Conservation (phyloP, 53 echinoderm and acorn worm species). For the Patiria pectinifera region DNA sequence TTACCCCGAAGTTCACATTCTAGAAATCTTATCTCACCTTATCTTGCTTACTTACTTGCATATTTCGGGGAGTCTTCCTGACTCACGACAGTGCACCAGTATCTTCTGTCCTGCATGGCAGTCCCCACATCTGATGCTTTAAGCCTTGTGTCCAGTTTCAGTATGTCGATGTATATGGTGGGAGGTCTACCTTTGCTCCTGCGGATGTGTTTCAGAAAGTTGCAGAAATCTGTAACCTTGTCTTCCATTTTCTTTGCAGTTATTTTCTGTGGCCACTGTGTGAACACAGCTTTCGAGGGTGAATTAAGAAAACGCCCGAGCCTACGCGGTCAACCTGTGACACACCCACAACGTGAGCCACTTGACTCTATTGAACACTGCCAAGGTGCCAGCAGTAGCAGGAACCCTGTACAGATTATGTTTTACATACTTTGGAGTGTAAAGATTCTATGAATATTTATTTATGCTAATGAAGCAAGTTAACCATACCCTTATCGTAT, state of each 20-base stretch:
- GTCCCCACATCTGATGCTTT: too few species aligned
- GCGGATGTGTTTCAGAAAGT: too few species aligned
- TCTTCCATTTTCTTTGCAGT: not conserved
- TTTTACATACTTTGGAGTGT: conserved; percentile 69
- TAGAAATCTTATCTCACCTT: too few species aligned
- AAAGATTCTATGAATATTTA: conserved; percentile 75
- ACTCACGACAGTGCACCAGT: too few species aligned
- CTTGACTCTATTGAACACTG: conserved; percentile 1
- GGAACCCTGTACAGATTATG: conserved; percentile 52
- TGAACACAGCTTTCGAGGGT: not conserved
- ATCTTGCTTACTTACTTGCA: too few species aligned
- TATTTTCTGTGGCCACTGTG: not conserved
- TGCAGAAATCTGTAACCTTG: too few species aligned
- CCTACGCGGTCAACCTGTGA: not conserved
- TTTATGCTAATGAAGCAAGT: conserved; percentile 67
- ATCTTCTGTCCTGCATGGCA: too few species aligned
- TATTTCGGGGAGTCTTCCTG: too few species aligned
- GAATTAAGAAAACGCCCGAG: not conserved
- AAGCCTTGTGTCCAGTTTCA: too few species aligned
- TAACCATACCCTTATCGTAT: conserved; percentile 45
- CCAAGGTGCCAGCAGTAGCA: conserved; percentile 35
- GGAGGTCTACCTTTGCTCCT: too few species aligned
- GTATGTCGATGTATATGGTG: too few species aligned
- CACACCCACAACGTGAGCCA: not conserved
- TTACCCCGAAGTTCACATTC: too few species aligned